Percentiles rank a stretch among this genome's conserved stretches.
phyloP scores from a whole-genome alignment of 2,113 vertebrate species.

The Notothenia rossii region DNA sequence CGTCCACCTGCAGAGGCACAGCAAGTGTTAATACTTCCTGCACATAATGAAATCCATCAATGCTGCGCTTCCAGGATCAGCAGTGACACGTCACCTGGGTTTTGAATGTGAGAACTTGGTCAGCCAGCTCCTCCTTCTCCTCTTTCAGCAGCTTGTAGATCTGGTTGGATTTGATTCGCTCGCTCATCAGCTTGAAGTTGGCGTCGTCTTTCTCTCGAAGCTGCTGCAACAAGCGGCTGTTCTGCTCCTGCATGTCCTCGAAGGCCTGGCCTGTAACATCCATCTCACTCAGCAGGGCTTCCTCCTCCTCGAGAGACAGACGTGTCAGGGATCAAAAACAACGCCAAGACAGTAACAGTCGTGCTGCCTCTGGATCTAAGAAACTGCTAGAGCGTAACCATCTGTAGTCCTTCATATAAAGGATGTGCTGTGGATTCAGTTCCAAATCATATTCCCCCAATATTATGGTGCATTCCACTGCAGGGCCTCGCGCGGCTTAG shows the following conservation, averaged over 20 bases:
- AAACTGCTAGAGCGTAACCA: background rate
- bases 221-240: conserved; percentile 93
- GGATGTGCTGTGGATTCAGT: background rate
- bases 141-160: conserved; percentile 94
- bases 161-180: conserved; percentile 96
- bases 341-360: background rate
- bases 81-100: conserved; percentile 85
- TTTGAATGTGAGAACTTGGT: conserved; percentile 93
- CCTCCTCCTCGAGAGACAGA: conserved; percentile 88
- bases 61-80: background rate
- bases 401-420: background rate
- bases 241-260: conserved; percentile 98
- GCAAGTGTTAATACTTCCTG: background rate
- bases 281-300: conserved; percentile 95
- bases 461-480: no score
- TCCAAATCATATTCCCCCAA: background rate
- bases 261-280: conserved; percentile 96
- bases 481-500: no score
- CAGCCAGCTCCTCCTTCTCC: conserved; percentile 93
- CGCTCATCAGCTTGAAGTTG: conserved; percentile 97
- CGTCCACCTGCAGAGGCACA: conserved; percentile 87
- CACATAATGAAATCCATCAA: background rate
- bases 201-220: conserved; percentile 94
- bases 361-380: background rate
- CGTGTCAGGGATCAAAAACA: conserved; percentile 38